Conservation (phyloP, 1,140 invertebrate species). For the Drosophila obscura region DNA sequence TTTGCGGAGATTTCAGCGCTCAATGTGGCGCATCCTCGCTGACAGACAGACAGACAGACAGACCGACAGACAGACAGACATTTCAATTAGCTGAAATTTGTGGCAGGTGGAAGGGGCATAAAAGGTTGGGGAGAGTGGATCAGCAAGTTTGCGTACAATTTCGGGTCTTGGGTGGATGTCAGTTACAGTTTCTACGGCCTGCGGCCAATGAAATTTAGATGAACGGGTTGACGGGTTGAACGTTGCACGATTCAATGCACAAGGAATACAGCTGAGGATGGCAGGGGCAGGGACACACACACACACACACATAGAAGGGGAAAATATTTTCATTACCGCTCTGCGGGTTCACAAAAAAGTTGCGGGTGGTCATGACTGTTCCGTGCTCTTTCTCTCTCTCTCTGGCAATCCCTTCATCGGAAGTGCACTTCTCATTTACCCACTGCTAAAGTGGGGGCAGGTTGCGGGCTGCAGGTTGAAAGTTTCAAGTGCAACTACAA, state of each 20-base stretch:
- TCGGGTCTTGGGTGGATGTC: conserved; percentile 51
- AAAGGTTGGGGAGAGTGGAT: neutral
- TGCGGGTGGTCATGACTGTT: conserved; percentile 71
- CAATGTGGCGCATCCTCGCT: conserved; percentile 41
- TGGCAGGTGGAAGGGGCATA: conserved; percentile 37
- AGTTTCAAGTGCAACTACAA: conserved; percentile 71
- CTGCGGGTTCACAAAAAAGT: conserved; percentile 70
- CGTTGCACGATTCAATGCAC: conserved; percentile 59
- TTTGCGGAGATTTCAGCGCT: conserved; percentile 41
- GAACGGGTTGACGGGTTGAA: conserved; percentile 73
- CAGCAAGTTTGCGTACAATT: conserved; percentile 24
- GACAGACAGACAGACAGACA: conserved; percentile 42
- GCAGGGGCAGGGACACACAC: neutral
- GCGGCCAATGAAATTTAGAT: conserved; percentile 76
- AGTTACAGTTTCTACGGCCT: conserved; percentile 56
- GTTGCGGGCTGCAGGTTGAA: conserved; percentile 55
- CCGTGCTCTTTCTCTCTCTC: neutral
- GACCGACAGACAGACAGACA: conserved; percentile 62
- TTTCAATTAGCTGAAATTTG: conserved; percentile 77
- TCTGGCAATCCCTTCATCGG: conserved; percentile 12
- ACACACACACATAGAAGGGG: conserved; percentile 5
- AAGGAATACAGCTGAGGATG: conserved; percentile 19
- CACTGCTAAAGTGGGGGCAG: conserved; percentile 14
- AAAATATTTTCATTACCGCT: conserved; percentile 55
- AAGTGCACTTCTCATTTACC: conserved; percentile 48